Evolutionary conservation across 2,113 vertebrate species (phyloP), one percentile per base, ranked within the genome.

Genomic region (Sterrhoptilus dennistouni): DNA sequence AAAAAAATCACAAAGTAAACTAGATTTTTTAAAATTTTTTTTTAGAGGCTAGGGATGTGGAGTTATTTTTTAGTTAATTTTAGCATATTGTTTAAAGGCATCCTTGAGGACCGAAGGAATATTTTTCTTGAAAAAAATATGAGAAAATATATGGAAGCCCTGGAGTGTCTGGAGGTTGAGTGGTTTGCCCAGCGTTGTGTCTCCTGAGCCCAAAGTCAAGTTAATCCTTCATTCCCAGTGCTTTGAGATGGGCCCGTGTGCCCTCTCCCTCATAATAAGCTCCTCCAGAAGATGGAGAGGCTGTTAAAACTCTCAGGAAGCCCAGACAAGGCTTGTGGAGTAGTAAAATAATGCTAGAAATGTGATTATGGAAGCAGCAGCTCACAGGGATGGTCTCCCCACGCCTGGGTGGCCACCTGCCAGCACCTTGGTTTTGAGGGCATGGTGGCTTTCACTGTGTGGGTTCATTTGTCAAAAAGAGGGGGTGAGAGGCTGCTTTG

Each of bases 321-420:
- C 31, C 17, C 0, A 5, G 54, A 33, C 12, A 2, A 8, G n/a
- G 12, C 18, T 4, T 0, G 2, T 49, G 15, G 64, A 35, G 6
- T 8, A 50, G 5, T 14, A 3, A 40, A 36, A n/a, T 27, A 31
- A 2, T 4, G 5, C 27, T 21, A 33, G 60, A 56, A 17, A 19
- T 52, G 45, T 65, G 40, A 14, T 12, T 12, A 1, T 40, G 74
- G 74, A 17, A 75, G 60, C 25, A 24, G 60, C 44, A n/a, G n/a
- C 27, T 72, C 8, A 2, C 12, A 23, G 56, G 19, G 61, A 24
- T 53, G 61, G 36, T 66, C 2, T 56, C 3, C 24, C 50, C 38
- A 3, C 11, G 24, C 42, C 33, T 0, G 2, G 9, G 17, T 29
- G 53, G n/a, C 18, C 40, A 7, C 35, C 64, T 75, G 45, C 35